Conservation (phyloP, 1,140 invertebrate genomes). For the Drosophila mojavensis region DNA sequence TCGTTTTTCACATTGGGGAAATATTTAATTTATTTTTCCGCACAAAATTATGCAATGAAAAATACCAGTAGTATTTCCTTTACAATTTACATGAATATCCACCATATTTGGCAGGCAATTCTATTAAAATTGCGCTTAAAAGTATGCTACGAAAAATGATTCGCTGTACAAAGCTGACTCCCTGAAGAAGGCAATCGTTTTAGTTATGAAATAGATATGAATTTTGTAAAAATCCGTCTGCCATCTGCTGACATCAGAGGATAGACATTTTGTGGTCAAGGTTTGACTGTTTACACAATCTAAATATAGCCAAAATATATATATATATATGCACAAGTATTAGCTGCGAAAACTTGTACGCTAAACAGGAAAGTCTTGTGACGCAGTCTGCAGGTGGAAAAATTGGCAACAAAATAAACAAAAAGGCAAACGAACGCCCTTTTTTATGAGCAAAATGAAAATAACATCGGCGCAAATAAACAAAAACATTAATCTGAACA, state of each 20-base stretch:
- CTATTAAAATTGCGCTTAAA: constrained; percentile 10
- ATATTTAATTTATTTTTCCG: no score
- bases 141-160: constrained; percentile 32
- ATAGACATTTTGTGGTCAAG: constrained; percentile 72
- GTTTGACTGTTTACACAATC: constrained; percentile 64
- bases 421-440: constrained; percentile 34
- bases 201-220: constrained; percentile 29
- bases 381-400: constrained; percentile 73
- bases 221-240: constrained; percentile 41
- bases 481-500: constrained; percentile 41
- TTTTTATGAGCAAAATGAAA: constrained; percentile 35
- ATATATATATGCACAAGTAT: constrained; percentile 13
- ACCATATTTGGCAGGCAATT: neutral
- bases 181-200: neutral
- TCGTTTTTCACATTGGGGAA: no score
- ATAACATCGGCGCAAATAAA: constrained; percentile 59
- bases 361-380: constrained; percentile 68
- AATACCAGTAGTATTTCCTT: no score
- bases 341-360: constrained; percentile 41
- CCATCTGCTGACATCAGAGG: constrained; percentile 69
- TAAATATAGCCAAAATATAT: constrained; percentile 53
- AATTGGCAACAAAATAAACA: constrained; percentile 56
- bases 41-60: no score
- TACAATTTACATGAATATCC: neutral
- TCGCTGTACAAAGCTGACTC: neutral